A percentile compares a stretch with the other conserved stretches of the same genome.
Evolutionary conservation across 1,140 invertebrate genomes (phyloP).

Genomic region (Drusus annulatus): DNA sequence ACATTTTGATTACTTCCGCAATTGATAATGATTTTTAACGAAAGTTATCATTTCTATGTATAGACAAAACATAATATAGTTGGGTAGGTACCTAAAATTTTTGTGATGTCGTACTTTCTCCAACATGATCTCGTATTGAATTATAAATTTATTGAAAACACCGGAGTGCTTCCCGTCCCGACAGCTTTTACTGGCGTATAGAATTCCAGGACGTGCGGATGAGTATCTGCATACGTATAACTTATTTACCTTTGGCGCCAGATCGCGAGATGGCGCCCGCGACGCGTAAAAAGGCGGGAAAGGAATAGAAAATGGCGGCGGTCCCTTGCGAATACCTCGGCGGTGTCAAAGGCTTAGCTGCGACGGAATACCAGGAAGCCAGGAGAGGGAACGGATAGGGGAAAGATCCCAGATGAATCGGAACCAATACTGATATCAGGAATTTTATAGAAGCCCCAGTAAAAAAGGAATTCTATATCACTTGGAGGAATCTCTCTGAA

Average conservation of each 20-base stretch:
- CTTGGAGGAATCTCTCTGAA: slow-evolving; percentile 22
- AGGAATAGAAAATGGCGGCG: slow-evolving; percentile 31
- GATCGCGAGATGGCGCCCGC: slow-evolving; percentile 13
- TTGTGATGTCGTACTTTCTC: too few species aligned
- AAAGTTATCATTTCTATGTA: too few species aligned
- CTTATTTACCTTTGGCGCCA: slow-evolving; percentile 51
- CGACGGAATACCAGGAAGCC: not conserved
- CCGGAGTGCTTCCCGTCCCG: not conserved
- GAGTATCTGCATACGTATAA: slow-evolving; percentile 49
- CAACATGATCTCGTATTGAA: too few species aligned
- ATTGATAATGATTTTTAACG: too few species aligned
- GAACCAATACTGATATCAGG: slow-evolving; percentile 34
- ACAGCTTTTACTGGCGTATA: slow-evolving; percentile 8
- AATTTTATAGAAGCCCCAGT: slow-evolving; percentile 15
- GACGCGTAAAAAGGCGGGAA: slow-evolving; percentile 37
- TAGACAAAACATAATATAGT: too few species aligned
- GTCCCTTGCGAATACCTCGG: slow-evolving; percentile 31
- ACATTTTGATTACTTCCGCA: too few species aligned
- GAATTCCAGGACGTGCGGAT: slow-evolving; percentile 7
- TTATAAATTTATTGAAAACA: not conserved
- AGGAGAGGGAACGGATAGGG: not conserved
- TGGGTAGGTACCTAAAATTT: too few species aligned
- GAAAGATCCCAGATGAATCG: slow-evolving; percentile 42
- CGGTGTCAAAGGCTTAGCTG: slow-evolving; percentile 51
- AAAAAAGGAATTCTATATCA: slow-evolving; percentile 36